Evolutionary conservation across 2,888 invertebrate species (phyloP).

Genomic region (Xestia xanthographa): DNA sequence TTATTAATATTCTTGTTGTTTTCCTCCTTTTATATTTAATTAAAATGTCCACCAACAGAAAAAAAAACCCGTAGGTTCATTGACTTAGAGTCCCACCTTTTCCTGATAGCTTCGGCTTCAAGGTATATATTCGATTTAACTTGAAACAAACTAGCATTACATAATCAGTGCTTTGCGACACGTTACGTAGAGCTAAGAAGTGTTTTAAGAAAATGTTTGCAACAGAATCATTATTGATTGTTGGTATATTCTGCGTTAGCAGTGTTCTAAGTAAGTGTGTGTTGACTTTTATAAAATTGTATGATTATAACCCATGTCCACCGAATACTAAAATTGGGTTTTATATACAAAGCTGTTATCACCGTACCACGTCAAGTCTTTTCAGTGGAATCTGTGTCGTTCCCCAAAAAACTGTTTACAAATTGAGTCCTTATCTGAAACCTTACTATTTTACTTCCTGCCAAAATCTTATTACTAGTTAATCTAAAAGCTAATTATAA

Average conservation of each 20-base stretch:
- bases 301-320: not conserved
- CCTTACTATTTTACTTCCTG: too few species aligned
- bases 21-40: not conserved
- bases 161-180: conserved; percentile 1
- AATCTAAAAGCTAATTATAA: not conserved
- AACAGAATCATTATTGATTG: not conserved
- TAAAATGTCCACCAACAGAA: not conserved
- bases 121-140: conserved; percentile 23
- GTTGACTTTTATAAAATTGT: not conserved
- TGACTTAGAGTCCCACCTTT: conserved; percentile 1
- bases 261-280: conserved; percentile 33
- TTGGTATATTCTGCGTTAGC: conserved; percentile 32
- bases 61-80: not conserved
- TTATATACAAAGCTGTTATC: not conserved
- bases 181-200: too few species aligned
- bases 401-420: not conserved
- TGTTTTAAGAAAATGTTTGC: conserved; percentile 19
- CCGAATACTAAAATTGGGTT: not conserved
- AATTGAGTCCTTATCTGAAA: too few species aligned
- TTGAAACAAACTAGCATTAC: conserved; percentile 7
- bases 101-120: not conserved
- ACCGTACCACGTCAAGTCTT: not conserved
- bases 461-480: too few species aligned
- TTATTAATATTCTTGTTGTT: not conserved
- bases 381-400: not conserved